These are phyloP conservation scores for Paramisgurnus dabryanus DNA, from an alignment of 2,113 vertebrate genomes.

Conservation along the genomic window DNA sequence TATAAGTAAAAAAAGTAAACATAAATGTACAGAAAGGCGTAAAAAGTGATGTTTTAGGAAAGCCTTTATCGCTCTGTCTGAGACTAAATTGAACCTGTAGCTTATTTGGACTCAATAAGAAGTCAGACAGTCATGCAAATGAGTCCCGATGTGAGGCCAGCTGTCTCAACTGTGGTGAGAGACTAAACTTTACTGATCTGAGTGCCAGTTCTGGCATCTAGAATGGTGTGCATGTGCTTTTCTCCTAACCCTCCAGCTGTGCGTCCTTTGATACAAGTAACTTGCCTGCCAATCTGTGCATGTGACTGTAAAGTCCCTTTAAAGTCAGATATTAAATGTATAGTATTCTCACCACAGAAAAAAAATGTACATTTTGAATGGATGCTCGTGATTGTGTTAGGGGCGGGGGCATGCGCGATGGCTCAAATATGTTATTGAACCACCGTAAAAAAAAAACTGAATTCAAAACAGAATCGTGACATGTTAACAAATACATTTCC, in stretches of 20 bases:
- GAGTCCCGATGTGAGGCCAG: slow-evolving; percentile 21
- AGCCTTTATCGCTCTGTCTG: slow-evolving; percentile 1
- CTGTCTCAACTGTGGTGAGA: slow-evolving; percentile 19
- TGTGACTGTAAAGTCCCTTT: neutral
- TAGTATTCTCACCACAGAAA: neutral
- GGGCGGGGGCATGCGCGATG: too few relatives aligned
- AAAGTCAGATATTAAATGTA: neutral
- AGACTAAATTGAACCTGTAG: neutral
- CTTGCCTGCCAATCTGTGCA: slow-evolving; percentile 20
- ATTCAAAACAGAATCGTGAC: too few relatives aligned
- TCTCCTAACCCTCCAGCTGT: slow-evolving; percentile 31
- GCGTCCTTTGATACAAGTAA: slow-evolving; percentile 18
- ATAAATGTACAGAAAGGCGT: neutral
- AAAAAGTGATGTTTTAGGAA: neutral
- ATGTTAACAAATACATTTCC: too few relatives aligned
- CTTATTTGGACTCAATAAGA: neutral
- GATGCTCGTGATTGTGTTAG: too few relatives aligned
- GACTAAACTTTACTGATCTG: neutral
- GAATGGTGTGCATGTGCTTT: slow-evolving; percentile 5
- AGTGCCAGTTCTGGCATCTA: slow-evolving; percentile 12
- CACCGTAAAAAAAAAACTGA: too few relatives aligned
- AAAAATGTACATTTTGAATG: too few relatives aligned
- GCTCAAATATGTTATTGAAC: too few relatives aligned
- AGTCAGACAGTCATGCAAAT: slow-evolving; percentile 32
- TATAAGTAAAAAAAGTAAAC: too few relatives aligned